phyloP scores from a whole-genome alignment of 2,888 invertebrate species.

The Limnephilus lunatus region DNA sequence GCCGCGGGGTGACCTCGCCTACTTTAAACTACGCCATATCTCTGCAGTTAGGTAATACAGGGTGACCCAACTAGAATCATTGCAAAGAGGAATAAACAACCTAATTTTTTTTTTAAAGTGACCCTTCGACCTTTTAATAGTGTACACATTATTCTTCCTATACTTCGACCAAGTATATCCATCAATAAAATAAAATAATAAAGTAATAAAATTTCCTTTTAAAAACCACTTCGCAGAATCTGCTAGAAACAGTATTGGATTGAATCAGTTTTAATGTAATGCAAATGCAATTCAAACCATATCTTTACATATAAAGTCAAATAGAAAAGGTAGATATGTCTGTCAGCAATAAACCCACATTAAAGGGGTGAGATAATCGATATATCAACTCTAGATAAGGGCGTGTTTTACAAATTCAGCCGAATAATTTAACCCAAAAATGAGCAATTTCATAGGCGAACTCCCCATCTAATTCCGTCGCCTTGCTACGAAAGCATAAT shows the following conservation, averaged over 20 bases:
- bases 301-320: background rate
- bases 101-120: background rate
- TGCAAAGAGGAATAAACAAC: background rate
- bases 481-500: no score
- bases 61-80: background rate
- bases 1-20: constrained; percentile 41
- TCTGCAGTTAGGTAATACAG: background rate
- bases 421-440: no score
- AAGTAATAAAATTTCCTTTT: background rate
- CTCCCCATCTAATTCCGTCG: no score
- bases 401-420: no score
- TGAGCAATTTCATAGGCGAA: no score
- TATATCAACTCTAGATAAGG: no score
- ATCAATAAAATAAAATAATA: no score
- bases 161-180: no score
- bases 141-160: no score
- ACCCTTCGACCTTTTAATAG: background rate
- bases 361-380: background rate
- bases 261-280: no score
- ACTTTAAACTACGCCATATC: background rate
- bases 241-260: background rate
- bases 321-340: background rate
- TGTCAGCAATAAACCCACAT: background rate
- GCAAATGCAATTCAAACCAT: no score
- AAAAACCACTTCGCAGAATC: no score